Evolutionary conservation across 2,888 invertebrate genomes (phyloP), one percentile per base, ranked within the genome.

Genomic region (Endotricha flammealis): DNA sequence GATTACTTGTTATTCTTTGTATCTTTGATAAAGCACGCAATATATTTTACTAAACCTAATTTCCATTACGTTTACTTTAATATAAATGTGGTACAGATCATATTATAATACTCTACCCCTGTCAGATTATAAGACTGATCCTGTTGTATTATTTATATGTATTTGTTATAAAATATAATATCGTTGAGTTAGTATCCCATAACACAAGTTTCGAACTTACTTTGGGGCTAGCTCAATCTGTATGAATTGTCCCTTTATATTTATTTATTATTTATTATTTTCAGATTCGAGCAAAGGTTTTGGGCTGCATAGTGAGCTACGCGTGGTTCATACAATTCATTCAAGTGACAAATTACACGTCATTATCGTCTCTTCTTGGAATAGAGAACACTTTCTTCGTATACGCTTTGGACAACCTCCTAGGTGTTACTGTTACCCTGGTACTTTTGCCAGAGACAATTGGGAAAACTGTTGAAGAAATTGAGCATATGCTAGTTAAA

Each of bases 391-490:
- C 64, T 5, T 80, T 78, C 43, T 67, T 67, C 47, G 42, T 64
- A 16, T 81, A 65, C 35, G 63, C 68, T 0, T 43, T 25, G 3
- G 48, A 69, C 2, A 78, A 77, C 44, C 33, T 70, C 3, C 36
- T 53, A 0, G 67, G 73, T 0, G 54, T 59, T 6, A 16, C 75
- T 13, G 64, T 75, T 5, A 54, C 62, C 6, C 33, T 68, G 5
- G 29, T 71, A 12, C 55, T 63, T 14, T 46, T 81, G 2, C 75
- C 79, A 0, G 82, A 83, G 44, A 81, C 81, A 0, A 79, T 65
- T 43, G 74, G 72, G 1, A 70, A 65, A 46, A 63, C 57, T 20
- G 59, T 73, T 13, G 69, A 75, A 25, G 57, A 69, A 37, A 75
- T 78, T 8, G 50, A 64, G 33, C 38, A 34, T 10, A 37, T 43